A percentile compares a stretch with the other conserved stretches of the same genome.
phyloP scores from a whole-genome alignment of 2,888 invertebrate genomes.

The Lydus trimaculatus region DNA sequence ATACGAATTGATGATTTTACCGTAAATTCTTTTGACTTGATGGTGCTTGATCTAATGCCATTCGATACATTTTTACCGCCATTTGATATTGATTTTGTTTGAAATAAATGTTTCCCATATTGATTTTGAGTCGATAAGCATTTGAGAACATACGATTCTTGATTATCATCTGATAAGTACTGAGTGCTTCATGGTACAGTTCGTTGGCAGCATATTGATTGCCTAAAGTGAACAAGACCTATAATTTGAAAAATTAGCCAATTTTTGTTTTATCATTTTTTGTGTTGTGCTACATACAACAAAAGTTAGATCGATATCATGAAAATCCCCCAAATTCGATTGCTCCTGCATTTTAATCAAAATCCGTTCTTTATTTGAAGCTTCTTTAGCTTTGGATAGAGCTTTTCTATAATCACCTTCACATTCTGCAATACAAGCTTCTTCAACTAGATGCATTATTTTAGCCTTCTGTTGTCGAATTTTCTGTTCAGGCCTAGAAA shows the following conservation, averaged over 20 bases:
- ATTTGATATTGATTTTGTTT: conserved; percentile 92
- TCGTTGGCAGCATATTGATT: conserved; percentile 94
- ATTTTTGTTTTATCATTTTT: background rate
- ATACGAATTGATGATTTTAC: conserved; percentile 54
- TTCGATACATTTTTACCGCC: conserved; percentile 96
- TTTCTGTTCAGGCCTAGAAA: conserved; percentile 85
- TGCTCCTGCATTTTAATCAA: conserved; percentile 93
- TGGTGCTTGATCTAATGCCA: conserved; percentile 97
- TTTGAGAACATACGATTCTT: conserved; percentile 94
- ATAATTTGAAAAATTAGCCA: conserved; percentile 30
- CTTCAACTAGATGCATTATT: conserved; percentile 89
- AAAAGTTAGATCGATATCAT: conserved; percentile 95
- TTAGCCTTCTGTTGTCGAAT: conserved; percentile 87
- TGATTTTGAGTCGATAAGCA: conserved; percentile 91
- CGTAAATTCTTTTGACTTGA: conserved; percentile 92
- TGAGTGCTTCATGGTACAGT: conserved; percentile 94
- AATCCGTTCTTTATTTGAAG: conserved; percentile 90
- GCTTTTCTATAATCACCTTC: conserved; percentile 72
- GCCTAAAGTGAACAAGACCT: conserved; percentile 96
- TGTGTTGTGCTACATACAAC: conserved; percentile 68
- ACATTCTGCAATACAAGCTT: conserved; percentile 78
- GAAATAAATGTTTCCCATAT: conserved; percentile 98
- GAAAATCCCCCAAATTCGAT: conserved; percentile 84
- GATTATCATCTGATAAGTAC: conserved; percentile 93
- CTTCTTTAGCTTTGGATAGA: conserved; percentile 94